phyloP scores from a whole-genome alignment of 2,888 invertebrate genomes.

The Pandemis cinnamomeana region DNA sequence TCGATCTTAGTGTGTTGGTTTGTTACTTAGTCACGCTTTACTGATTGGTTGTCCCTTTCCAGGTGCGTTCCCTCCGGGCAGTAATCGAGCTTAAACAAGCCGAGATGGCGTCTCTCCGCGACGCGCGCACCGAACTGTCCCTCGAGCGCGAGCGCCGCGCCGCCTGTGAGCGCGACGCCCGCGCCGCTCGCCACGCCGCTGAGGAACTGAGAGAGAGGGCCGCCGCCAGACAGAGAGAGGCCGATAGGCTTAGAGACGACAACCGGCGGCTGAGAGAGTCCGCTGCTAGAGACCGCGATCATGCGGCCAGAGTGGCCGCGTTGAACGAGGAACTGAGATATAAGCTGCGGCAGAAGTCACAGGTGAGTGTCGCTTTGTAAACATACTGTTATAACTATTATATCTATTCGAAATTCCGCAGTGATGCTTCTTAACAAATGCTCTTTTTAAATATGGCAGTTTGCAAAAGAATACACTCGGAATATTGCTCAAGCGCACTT shows the following conservation, averaged over 20 bases:
- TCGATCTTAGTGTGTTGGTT: too few relatives aligned
- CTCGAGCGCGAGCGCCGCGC: conserved; percentile 91
- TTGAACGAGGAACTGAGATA: conserved; percentile 96
- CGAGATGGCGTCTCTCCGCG: conserved; percentile 91
- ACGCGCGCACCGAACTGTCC: conserved; percentile 87
- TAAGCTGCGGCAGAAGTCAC: conserved; percentile 92
- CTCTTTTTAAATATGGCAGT: too few relatives aligned
- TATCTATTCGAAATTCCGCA: too few relatives aligned
- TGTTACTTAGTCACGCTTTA: not conserved
- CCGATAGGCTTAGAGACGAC: conserved; percentile 82
- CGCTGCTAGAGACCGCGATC: conserved; percentile 90
- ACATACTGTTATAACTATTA: too few relatives aligned
- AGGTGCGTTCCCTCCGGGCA: conserved; percentile 89
- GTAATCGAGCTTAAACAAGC: conserved; percentile 95
- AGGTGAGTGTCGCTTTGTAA: conserved; percentile 72
- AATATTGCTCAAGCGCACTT: too few relatives aligned
- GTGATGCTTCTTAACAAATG: too few relatives aligned
- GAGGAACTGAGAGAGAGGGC: conserved; percentile 94
- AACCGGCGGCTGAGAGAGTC: conserved; percentile 90
- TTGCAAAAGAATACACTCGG: too few relatives aligned
- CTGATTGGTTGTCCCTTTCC: conserved; percentile 2
- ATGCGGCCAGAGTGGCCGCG: conserved; percentile 90
- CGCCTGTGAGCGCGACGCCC: conserved; percentile 89
- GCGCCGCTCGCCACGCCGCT: conserved; percentile 90
- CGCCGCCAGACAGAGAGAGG: conserved; percentile 89